Percentiles rank a stretch among this genome's conserved stretches.
These are phyloP conservation scores for Thalpophila matura DNA, from an alignment of 2,888 invertebrate genomes.

Conservation along the genomic window DNA sequence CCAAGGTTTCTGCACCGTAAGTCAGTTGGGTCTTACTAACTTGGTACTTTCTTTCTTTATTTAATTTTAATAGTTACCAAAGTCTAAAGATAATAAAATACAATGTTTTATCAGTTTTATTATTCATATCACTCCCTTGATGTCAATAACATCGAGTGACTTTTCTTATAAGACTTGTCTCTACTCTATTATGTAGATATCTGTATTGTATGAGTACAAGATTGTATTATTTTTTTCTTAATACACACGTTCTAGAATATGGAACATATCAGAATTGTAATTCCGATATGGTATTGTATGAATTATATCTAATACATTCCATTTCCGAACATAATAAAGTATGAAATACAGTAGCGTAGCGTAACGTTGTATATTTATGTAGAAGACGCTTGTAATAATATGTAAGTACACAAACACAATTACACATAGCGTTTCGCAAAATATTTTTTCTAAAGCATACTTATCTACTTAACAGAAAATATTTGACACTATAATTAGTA, in stretches of 20 bases:
- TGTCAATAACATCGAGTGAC: background rate
- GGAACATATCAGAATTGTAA: slow-evolving; percentile 32
- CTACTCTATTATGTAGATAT: background rate
- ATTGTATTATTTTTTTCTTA: slow-evolving; percentile 38
- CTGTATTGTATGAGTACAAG: slow-evolving; percentile 1
- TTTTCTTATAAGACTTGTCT: background rate
- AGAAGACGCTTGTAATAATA: slow-evolving; percentile 2
- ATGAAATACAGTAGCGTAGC: background rate
- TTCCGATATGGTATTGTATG: slow-evolving; percentile 25
- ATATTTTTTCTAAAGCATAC: too few relatives aligned
- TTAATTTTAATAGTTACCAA: too few relatives aligned
- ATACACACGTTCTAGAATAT: slow-evolving; percentile 9
- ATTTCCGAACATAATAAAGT: slow-evolving; percentile 38
- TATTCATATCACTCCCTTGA: background rate
- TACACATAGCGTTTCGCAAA: too few relatives aligned
- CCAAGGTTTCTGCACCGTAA: too few relatives aligned
- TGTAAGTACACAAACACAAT: too few relatives aligned
- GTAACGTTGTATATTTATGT: background rate
- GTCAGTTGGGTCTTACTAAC: background rate
- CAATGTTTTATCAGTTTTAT: too few relatives aligned
- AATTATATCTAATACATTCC: slow-evolving; percentile 25
- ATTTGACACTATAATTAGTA: too few relatives aligned
- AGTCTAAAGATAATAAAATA: too few relatives aligned
- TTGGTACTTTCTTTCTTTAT: background rate
- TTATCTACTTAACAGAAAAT: too few relatives aligned